Percentiles rank a stretch among this genome's conserved stretches.
Conservation (phyloP, 2,888 invertebrate genomes). For the Tillus elongatus region DNA sequence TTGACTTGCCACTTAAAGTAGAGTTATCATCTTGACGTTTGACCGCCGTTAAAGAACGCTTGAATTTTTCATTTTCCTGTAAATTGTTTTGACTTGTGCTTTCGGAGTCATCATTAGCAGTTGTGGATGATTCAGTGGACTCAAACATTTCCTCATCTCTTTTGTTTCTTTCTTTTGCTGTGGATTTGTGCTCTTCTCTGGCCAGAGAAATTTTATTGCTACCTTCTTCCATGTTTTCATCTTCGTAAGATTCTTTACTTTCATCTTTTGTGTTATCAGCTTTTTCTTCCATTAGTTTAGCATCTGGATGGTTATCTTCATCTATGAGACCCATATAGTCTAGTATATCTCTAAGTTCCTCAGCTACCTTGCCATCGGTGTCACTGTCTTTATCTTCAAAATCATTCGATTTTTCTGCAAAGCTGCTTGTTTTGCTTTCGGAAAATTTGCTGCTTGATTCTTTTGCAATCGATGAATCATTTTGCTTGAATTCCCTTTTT, state of each 20-base stretch:
- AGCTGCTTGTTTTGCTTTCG: no score
- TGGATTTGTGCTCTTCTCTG: slow-evolving; percentile 19
- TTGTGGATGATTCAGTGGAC: no score
- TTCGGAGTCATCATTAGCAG: no score
- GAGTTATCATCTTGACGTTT: no score
- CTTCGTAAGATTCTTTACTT: slow-evolving; percentile 24
- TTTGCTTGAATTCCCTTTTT: not conserved
- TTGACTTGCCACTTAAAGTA: no score
- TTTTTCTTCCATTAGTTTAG: slow-evolving; percentile 16
- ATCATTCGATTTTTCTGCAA: no score
- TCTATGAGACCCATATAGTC: slow-evolving; percentile 14
- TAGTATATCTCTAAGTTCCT: not conserved
- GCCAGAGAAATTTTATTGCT: slow-evolving; percentile 23
- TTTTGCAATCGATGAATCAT: not conserved
- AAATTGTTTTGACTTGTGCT: no score
- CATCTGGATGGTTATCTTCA: slow-evolving; percentile 22
- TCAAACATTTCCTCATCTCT: slow-evolving; percentile 19
- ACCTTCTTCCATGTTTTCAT: slow-evolving; percentile 26
- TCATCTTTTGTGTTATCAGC: no score
- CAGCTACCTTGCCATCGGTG: not conserved
- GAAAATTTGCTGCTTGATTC: no score
- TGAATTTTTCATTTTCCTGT: no score
- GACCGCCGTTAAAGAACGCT: no score
- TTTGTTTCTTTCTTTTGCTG: slow-evolving; percentile 17
- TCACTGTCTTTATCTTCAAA: slow-evolving; percentile 1